Evolutionary conservation across 2,113 vertebrate genomes (phyloP).

Genomic region (Atractosteus spatula): DNA sequence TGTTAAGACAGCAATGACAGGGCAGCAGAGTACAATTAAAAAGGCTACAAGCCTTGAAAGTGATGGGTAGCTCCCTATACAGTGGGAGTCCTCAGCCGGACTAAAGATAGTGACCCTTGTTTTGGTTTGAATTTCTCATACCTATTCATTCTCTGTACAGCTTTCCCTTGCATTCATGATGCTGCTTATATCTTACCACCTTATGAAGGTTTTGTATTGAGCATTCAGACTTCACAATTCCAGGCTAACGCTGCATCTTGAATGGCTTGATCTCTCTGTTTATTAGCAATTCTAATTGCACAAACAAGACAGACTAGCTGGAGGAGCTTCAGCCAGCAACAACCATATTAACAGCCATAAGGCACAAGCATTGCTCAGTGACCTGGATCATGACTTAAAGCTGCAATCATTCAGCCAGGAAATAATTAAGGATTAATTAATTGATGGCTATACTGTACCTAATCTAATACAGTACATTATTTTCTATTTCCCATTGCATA

Average conservation of each 20-base stretch:
- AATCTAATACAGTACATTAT: slow-evolving; percentile 2
- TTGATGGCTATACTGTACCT: slow-evolving; percentile 13
- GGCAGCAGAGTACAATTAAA: too few relatives aligned
- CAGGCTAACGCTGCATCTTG: too few relatives aligned
- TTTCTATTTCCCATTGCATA: not conserved
- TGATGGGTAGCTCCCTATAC: too few relatives aligned
- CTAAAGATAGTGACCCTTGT: too few relatives aligned
- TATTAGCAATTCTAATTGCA: not conserved
- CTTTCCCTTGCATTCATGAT: too few relatives aligned
- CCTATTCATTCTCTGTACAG: too few relatives aligned
- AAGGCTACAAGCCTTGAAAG: too few relatives aligned
- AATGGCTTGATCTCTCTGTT: not conserved
- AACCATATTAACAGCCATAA: slow-evolving; percentile 39
- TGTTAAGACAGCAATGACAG: slow-evolving; percentile 28
- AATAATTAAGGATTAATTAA: slow-evolving; percentile 25
- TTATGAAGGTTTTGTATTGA: too few relatives aligned
- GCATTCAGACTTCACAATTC: too few relatives aligned
- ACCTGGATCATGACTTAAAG: slow-evolving; percentile 30
- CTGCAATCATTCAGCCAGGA: slow-evolving; percentile 16
- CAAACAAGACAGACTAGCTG: not conserved
- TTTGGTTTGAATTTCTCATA: too few relatives aligned
- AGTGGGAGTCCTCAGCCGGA: too few relatives aligned
- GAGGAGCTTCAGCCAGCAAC: not conserved
- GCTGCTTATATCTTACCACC: too few relatives aligned
- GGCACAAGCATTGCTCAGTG: slow-evolving; percentile 34